Base-by-base conservation (phyloP, 2,888 invertebrate species). In the Macropis europaea region DNA sequence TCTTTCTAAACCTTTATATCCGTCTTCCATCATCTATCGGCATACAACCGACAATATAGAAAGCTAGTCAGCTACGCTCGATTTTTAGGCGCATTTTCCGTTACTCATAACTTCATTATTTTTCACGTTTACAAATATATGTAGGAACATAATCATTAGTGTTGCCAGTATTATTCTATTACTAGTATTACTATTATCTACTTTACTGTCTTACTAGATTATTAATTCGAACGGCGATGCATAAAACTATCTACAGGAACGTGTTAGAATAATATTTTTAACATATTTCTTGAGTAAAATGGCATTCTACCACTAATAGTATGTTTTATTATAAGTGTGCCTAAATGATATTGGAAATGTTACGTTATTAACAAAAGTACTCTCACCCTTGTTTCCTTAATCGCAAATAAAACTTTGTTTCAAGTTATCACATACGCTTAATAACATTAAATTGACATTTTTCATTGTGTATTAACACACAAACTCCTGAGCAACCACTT, bases 41-140 rank as follows among this genome's bases (percentile, higher is more conserved):
- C 82, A 79, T 80, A 78, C 70, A 68, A 77, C 59, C 60, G 66
- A 81, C 73, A 73, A 43, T 70, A 82, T 81, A 81, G 84, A 83
- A 82, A 76, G 77, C 81, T 84, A 85, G 82, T 75, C 82, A 77
- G 86, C 83, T 86, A 84, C 83, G 84, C 85, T 87, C 83, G 82
- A 85, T 75, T 81, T 77, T 84, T 86, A 86, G 86, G 76, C 82
- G 84, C 82, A 81, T 81, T 70, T 43, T 28, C 72, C 40, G 15
- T 47, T 63, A 38, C 52, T 59, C 54, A 52, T 76, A 50, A 38
- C 69, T 73, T 79, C 81, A 54, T 76, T 73, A 76, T 74, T 61
- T 73, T 52, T 59, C 74, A 63, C 59, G 73, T 48, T 72, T 78
- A 68, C 36, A 50, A 48, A 68, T 60, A 80, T 68, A 47, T 76